Evolutionary conservation across 2,888 invertebrate genomes (phyloP), one percentile per base, ranked within the genome.

Genomic region (Malthinus seriepunctatus): DNA sequence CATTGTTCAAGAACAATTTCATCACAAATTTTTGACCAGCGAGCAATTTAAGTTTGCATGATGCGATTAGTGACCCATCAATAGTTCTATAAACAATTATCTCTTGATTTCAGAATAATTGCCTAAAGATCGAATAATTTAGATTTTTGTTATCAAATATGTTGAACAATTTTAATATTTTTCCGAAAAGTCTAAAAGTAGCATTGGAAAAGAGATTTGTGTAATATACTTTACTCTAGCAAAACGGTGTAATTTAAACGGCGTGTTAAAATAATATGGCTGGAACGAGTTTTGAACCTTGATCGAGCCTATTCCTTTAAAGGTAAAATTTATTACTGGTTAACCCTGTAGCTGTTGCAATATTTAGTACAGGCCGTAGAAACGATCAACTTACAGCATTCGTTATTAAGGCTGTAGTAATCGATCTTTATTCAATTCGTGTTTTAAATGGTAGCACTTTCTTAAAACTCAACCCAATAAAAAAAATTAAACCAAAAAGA

Each of bases 371-470:
- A 47, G 23, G 54, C 46, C 48, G 54, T 54, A 38, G 48, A 54
- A 54, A 48, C 48, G 54, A 47, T 54, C 54, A 46, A 48, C 54
- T 46, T 48, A 54, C 39, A 54, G 54, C 47, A 46, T 45, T 47
- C 54, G 46, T 54, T 54, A 53, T 53, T 53, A 47, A 53, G 47
- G 53, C 39, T 35, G 53, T 53, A 51, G 51, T 37, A 48, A 54
- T 52, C 52, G 52, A 52, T 42, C 39, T 23, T 42, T 42, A 42
- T 42, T 31, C 32, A 12, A 32, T 23, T 23, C 23, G 23, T 23
- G 23, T 23, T 23, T 23, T 23, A 23, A 23, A 23, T 23, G 23
- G 23, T 23, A 23, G 23, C 23, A 23, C 23, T 23, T 5, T 23
- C 23, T 23, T 23, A 23, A 23, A 23, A 23, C 23, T 5, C 2